A percentile compares a stretch with the other conserved stretches of the same genome.
Evolutionary conservation across 2,797 vertebrate species (phyloP).

Genomic region (Cirrhinus molitorella): DNA sequence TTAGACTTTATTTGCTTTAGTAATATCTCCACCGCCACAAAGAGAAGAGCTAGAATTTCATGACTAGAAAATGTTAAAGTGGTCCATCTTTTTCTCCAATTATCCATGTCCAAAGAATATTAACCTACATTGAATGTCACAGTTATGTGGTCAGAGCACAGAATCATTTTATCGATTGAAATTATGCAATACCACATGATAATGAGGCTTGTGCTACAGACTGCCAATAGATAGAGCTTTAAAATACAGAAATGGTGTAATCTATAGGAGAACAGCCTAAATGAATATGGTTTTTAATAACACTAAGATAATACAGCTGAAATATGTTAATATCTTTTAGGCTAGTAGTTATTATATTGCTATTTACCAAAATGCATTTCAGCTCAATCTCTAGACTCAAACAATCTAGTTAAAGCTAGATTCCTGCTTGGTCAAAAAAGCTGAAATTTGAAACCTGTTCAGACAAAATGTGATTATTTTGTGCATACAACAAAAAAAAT

Average conservation of each 20-base stretch:
- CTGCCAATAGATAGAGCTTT: not conserved
- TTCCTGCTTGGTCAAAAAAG: no score
- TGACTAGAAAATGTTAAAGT: constrained; percentile 22
- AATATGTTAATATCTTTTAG: not conserved
- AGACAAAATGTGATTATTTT: no score
- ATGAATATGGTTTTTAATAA: not conserved
- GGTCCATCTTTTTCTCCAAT: not conserved
- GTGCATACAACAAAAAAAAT: no score
- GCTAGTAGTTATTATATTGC: not conserved
- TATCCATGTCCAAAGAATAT: constrained; percentile 17
- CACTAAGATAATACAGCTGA: not conserved
- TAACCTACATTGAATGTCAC: not conserved
- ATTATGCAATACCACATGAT: not conserved
- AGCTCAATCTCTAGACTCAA: no score
- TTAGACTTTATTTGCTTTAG: constrained; percentile 31
- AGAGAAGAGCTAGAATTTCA: constrained; percentile 7
- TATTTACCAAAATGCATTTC: no score
- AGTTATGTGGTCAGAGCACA: not conserved
- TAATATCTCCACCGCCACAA: constrained; percentile 12
- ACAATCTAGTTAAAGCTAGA: no score
- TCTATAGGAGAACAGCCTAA: not conserved
- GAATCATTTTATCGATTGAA: not conserved
- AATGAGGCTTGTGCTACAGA: not conserved
- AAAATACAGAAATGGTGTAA: constrained; percentile 5
- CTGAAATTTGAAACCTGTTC: no score